Base-by-base conservation (phyloP, 2,888 invertebrate genomes). In the Scaptomyza tumidula region DNA sequence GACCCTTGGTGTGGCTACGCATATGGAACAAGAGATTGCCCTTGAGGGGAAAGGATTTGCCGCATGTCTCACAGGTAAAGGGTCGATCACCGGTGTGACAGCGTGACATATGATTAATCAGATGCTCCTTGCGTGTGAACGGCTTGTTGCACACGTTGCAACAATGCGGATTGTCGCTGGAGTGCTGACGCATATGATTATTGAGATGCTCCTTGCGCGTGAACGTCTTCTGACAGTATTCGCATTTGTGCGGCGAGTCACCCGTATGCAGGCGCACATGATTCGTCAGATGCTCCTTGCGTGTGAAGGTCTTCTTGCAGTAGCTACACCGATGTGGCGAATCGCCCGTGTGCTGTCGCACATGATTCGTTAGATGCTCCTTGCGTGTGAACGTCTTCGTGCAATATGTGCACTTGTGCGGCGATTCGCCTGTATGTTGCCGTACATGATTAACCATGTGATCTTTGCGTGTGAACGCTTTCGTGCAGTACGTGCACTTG, bases 201-300 rank as follows among this genome's bases (percentile, higher is more conserved):
- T 95, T 96, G 76, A 97, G 93, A 91, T 97, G 96, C 92, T 96
- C 96, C 92, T 97, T 97, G 45, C 97, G 94, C 4, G 96, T 96
- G 91, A 97, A 97, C 27, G 96, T 95, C 92, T 97, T 97, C 77
- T 96, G 96, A 92, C 97, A 97, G 86, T 96, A 96, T 53, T 96
- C 95, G 93, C 97, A 97, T 71, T 95, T 96, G 89, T 96, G 97
- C 0, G 96, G 97, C 90, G 96, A 97, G 91, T 96, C 96, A 66
- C 96, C 95, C 45, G 95, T 95, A 91, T 95, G 94, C 95, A 97
- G 95, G 69, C 96, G 93, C 3, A 96, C 95, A 88, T 97, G 97
- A 92, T 96, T 97, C 92, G 96, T 96, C 71, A 97, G 93, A 91
- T 97, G 97, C 90, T 97, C 97, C 91, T 97, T 97, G 50, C 97